Base-by-base conservation (phyloP, 2,888 invertebrate genomes). In the Melieria omissa region DNA sequence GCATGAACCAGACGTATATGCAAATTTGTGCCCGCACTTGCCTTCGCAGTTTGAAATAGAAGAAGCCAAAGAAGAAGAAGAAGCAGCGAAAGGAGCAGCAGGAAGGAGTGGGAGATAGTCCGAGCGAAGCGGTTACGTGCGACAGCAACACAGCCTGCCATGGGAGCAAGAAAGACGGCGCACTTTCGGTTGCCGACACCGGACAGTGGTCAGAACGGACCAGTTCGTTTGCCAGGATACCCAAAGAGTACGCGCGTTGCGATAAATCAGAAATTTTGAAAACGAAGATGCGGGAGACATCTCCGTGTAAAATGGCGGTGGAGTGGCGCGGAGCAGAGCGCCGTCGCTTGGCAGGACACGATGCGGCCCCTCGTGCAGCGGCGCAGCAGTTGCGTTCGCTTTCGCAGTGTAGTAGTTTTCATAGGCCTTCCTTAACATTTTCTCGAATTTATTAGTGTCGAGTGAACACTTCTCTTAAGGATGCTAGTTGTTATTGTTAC, bases 231-330 rank as follows among this genome's bases (percentile, higher is more conserved):
- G 49, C 42, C 52, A 57, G 12, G 47, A 65, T 55, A 73, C 67
- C 58, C 67, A 70, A 73, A 69, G 67, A 70, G 73, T 64, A 42
- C 58, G 64, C 58, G 60, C 65, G 67, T 60, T 68, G 66, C 42
- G 72, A 70, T 73, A 71, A 75, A 74, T 72, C 73, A 73, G 70
- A 76, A 75, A 73, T 74, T 77, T 61, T 57, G 69, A 71, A 76
- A 69, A 73, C 60, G 75, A 73, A 75, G 73, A 75, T 73, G 74
- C 62, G 52, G 63, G 44, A 54, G 16, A 65, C 52, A 65, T 64
- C 52, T 64, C 42, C 61, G 29, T 29, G 29, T 29, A 29, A n/a
- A 61, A 61, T 16, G 6, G 61, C 16, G 14, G 2, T 29, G 29
- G 29, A 29, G 29, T 29, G 29, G 29, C 29, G 29, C 29, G 29